Base-by-base conservation (phyloP, 2,888 invertebrate genomes). In the Eupithecia inturbata region DNA sequence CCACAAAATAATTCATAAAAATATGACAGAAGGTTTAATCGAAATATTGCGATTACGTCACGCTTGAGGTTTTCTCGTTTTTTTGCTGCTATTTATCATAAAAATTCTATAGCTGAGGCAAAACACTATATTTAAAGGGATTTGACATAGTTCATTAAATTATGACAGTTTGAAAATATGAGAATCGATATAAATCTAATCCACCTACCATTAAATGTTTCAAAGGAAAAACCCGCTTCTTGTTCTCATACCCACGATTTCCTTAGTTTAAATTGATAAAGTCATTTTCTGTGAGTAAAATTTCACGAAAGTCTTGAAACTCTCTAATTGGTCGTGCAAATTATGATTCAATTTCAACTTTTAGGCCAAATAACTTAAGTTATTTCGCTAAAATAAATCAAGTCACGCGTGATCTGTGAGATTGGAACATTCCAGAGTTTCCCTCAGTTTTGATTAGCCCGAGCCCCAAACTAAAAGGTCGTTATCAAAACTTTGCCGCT, bases 401-500 rank as follows among this genome's bases (percentile, higher is more conserved):
- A 78, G 77, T 76, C 77, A 77, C 79, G 78, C 81, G 73, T 76
- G 81, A 88, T 86, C 84, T 88, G 81, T 85, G 84, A 90, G 90
- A 90, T 91, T 89, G 84, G 87, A 83, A 82, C 83, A 85, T 89
- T 89, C 85, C 85, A 83, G 81, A 90, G 84, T 89, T 88, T 81
- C 81, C 78, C 85, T 82, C 82, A 82, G 83, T 86, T 81, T 79
- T 85, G 85, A 86, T 89, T 89, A 87, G 82, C 84, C 83, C 81
- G 80, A 82, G 83, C 79, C 82, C 77, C 76, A 82, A 83, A 82
- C 83, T 87, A 86, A 84, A 87, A 85, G 81, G 83, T 85, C 79
- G 85, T 87, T 88, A 89, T 90, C 89, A 88, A 91, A 91, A 91
- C 87, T 91, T 92, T 79, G 79, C 83, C 86, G 87, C 86, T 91